phyloP scores from a whole-genome alignment of 2,797 vertebrate species.

The Crenichthys baileyi region DNA sequence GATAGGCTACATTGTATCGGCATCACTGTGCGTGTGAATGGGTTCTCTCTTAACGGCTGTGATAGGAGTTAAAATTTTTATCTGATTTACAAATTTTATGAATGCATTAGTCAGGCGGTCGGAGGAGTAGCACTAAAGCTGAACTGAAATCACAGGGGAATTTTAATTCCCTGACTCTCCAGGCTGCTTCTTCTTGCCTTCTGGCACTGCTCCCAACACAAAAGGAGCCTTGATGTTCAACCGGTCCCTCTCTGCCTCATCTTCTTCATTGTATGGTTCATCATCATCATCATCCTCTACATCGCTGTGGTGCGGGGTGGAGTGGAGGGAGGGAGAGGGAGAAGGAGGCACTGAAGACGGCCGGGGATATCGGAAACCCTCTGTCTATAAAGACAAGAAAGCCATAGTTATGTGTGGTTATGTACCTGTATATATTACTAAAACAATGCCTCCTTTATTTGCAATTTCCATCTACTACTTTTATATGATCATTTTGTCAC shows the following conservation, averaged over 20 bases:
- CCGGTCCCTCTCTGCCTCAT: slow-evolving; percentile 91
- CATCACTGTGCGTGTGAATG: no score
- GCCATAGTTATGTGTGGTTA: neutral
- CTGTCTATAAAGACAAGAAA: slow-evolving; percentile 75
- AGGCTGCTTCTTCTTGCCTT: slow-evolving; percentile 83
- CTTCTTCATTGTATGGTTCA: slow-evolving; percentile 90
- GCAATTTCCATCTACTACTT: neutral
- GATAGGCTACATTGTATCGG: no score
- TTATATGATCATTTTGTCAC: neutral
- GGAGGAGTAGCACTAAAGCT: neutral
- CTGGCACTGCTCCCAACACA: slow-evolving; percentile 68
- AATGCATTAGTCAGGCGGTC: neutral
- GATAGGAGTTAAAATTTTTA: neutral
- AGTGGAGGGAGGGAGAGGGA: slow-evolving; percentile 88
- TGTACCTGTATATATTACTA: neutral
- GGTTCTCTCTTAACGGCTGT: no score
- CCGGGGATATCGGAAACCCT: slow-evolving; percentile 91
- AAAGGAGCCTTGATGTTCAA: slow-evolving; percentile 91
- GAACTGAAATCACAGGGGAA: neutral
- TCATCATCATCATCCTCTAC: slow-evolving; percentile 85
- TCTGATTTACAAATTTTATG: neutral
- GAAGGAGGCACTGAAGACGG: slow-evolving; percentile 93
- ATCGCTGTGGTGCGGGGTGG: slow-evolving; percentile 91
- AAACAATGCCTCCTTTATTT: no score
- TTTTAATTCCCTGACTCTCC: slow-evolving; percentile 85